A percentile compares a stretch with the other conserved stretches of the same genome.
These are phyloP conservation scores for Anniella stebbinsi DNA, from an alignment of 2,797 vertebrate species.

Conservation along the genomic window DNA sequence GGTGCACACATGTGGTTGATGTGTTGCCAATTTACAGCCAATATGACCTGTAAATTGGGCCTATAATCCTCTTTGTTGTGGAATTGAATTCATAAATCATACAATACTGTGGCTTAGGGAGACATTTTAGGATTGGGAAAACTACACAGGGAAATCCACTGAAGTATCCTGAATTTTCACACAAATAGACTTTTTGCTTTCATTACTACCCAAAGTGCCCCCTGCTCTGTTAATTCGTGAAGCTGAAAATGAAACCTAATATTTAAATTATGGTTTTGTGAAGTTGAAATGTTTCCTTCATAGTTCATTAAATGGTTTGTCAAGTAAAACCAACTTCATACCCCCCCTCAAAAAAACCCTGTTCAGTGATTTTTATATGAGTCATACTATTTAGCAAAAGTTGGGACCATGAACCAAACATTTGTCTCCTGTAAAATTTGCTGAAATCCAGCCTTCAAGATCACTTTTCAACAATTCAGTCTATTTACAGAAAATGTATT, in stretches of 20 bases:
- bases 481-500: not conserved
- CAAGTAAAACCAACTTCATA: conserved; percentile 75
- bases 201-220: conserved; percentile 56
- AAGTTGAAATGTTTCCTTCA: conserved; percentile 76
- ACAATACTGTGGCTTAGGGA: too few species aligned
- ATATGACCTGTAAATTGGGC: too few species aligned
- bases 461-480: conserved; percentile 63
- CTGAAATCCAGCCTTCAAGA: conserved; percentile 47
- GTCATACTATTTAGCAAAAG: conserved; percentile 74
- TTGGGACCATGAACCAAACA: conserved; percentile 50
- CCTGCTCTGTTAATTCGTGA: conserved; percentile 74
- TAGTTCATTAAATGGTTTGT: conserved; percentile 79
- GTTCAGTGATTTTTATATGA: conserved; percentile 76
- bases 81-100: too few species aligned
- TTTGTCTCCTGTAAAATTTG: conserved; percentile 50
- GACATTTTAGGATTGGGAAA: not conserved
- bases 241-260: conserved; percentile 80
- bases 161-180: conserved; percentile 66
- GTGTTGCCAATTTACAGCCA: too few species aligned
- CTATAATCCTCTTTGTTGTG: too few species aligned
- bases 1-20: too few species aligned
- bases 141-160: not conserved
- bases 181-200: conserved; percentile 64
- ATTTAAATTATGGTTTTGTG: conserved; percentile 77
- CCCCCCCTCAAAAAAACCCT: conserved; percentile 68